phyloP scores from a whole-genome alignment of 2,797 vertebrate genomes.

The Acanthis flammea region DNA sequence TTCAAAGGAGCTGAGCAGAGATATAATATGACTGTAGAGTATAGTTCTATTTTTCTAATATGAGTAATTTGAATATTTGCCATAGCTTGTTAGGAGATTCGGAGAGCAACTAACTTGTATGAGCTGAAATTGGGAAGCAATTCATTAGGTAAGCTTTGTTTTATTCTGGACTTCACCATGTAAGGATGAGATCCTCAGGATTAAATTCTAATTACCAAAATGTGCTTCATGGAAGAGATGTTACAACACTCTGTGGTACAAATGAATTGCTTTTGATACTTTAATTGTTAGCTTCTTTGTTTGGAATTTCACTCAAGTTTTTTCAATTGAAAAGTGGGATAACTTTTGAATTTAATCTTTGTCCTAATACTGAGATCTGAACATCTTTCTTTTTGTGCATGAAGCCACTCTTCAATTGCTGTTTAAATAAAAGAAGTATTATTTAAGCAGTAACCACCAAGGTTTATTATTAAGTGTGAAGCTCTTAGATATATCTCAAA shows the following conservation, averaged over 20 bases:
- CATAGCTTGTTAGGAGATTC: background rate
- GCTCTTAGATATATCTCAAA: background rate
- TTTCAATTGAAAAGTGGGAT: background rate
- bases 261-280: background rate
- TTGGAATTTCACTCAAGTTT: background rate
- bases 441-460: background rate
- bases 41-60: background rate
- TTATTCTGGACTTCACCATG: background rate
- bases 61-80: conserved; percentile 29
- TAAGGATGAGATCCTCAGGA: background rate
- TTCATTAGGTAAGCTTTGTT: background rate
- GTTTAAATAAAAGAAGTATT: background rate
- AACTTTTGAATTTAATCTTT: conserved; percentile 18
- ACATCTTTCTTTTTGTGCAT: background rate
- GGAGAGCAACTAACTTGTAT: background rate
- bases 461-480: conserved; percentile 32
- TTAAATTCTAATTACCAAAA: background rate
- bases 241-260: background rate
- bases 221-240: background rate
- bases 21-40: background rate
- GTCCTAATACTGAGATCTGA: background rate
- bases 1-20: conserved; percentile 10
- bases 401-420: background rate
- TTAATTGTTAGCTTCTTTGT: background rate
- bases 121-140: background rate